Percentiles rank a stretch among this genome's conserved stretches.
These are phyloP conservation scores for Phyllostomus discolor DNA, from an alignment of 2,113 vertebrate genomes.

Conservation along the genomic window DNA sequence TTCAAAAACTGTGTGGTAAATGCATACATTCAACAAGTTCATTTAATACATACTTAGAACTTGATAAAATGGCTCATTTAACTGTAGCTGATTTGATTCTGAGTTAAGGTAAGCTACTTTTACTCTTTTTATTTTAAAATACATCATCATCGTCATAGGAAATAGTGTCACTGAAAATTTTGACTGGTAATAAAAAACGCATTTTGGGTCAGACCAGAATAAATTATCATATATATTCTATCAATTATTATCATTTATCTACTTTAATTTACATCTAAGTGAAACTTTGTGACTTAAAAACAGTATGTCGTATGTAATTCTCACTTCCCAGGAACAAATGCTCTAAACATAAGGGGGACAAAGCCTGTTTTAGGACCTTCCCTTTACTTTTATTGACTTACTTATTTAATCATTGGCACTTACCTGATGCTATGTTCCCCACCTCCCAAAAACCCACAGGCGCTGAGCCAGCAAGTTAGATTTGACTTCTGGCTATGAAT, in stretches of 20 bases:
- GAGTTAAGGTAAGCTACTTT: slow-evolving; percentile 28
- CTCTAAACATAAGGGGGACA: background rate
- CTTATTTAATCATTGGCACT: background rate
- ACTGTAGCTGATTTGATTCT: background rate
- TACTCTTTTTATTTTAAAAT: slow-evolving; percentile 25
- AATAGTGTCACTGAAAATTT: slow-evolving; percentile 29
- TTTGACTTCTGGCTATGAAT: background rate
- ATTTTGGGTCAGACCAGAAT: slow-evolving; percentile 23
- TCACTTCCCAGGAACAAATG: background rate
- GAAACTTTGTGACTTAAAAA: slow-evolving; percentile 17
- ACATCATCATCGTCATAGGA: background rate
- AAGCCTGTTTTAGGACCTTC: background rate
- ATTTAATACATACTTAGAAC: background rate
- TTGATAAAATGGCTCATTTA: background rate
- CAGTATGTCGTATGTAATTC: background rate
- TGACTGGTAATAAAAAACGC: background rate
- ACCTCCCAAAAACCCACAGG: background rate
- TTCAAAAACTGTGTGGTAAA: slow-evolving; percentile 5
- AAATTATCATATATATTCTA: background rate
- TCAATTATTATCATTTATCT: background rate
- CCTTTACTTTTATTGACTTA: background rate
- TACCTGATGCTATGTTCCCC: background rate
- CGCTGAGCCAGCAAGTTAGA: background rate
- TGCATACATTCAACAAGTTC: background rate
- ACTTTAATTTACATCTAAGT: slow-evolving; percentile 20